Evolutionary conservation across 2,888 invertebrate genomes (phyloP).

Genomic region (Ophion obscuratus): DNA sequence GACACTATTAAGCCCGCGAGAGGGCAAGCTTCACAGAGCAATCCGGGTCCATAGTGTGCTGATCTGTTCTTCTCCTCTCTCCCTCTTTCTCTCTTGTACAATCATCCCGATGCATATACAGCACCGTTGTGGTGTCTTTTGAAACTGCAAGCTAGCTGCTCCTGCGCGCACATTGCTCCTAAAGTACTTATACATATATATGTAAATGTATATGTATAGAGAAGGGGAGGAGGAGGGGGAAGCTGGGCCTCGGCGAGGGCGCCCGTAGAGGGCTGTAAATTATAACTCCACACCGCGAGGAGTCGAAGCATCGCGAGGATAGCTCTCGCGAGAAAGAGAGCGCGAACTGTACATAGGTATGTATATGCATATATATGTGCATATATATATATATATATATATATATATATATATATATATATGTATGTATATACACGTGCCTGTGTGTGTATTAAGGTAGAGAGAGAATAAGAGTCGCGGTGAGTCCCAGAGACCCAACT

Average conservation of each 20-base stretch:
- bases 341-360: constrained; percentile 25
- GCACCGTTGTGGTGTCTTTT: constrained; percentile 46
- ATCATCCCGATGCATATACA: constrained; percentile 26
- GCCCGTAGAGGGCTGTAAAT: constrained; percentile 80
- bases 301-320: constrained; percentile 75
- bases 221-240: background rate
- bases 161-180: constrained; percentile 33
- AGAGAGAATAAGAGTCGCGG: constrained; percentile 76
- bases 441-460: constrained; percentile 57
- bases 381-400: too few relatives aligned
- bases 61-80: constrained; percentile 49
- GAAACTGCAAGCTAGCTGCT: constrained; percentile 54
- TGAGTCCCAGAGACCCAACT: constrained; percentile 78
- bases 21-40: constrained; percentile 64
- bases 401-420: background rate
- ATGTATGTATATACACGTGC: background rate
- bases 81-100: constrained; percentile 23
- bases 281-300: constrained; percentile 82
- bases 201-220: background rate
- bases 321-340: constrained; percentile 65
- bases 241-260: constrained; percentile 62
- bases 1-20: constrained; percentile 72
- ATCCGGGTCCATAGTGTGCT: constrained; percentile 54
- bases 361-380: background rate
- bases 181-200: constrained; percentile 30